Base-by-base conservation (phyloP, 2,888 invertebrate species). In the Diarsia rubi region DNA sequence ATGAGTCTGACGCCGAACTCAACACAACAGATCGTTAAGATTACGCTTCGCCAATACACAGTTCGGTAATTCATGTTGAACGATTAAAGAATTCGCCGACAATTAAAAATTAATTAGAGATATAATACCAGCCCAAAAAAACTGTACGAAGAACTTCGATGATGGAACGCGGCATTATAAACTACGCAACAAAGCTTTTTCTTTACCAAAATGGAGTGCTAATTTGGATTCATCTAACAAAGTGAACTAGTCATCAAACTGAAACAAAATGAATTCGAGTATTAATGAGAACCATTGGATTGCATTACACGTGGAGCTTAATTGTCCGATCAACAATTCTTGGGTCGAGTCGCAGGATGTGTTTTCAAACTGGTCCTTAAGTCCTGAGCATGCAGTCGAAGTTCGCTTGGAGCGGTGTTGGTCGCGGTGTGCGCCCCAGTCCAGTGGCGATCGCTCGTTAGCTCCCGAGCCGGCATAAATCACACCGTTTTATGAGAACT, bases 401-500 rank as follows among this genome's bases (percentile, higher is more conserved):
- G 62, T 82, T 86, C 14, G 44, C 65, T 64, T 71, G 68, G 14
- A 63, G 21, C 0, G 1, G 9, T 47, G 14, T 27, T 57, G 69
- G 62, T 79, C 78, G 65, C 69, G 79, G 75, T 79, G 84, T 76
- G 80, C 84, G 84, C 84, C 84, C 86, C 89, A 89, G 93, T 91
- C 92, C 93, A 89, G 93, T 93, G 93, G 94, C 94, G 92, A 93
- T 92, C 92, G 92, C 93, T 94, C 94, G 95, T 94, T 95, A 94
- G 95, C 95, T 94, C 94, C 95, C 94, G 94, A 94, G 94, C 94
- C 94, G 90, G 91, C 90, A 96, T 96, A 96, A 96, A 96, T 96
- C 96, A 96, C 94, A 86, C 91, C 92, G 93, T 94, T 96, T 96
- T 96, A 96, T 94, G 96, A 95, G 95, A 94, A 91, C 93, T 94